phyloP scores from a whole-genome alignment of 2,797 vertebrate genomes.

The Enteromius anoplus region DNA sequence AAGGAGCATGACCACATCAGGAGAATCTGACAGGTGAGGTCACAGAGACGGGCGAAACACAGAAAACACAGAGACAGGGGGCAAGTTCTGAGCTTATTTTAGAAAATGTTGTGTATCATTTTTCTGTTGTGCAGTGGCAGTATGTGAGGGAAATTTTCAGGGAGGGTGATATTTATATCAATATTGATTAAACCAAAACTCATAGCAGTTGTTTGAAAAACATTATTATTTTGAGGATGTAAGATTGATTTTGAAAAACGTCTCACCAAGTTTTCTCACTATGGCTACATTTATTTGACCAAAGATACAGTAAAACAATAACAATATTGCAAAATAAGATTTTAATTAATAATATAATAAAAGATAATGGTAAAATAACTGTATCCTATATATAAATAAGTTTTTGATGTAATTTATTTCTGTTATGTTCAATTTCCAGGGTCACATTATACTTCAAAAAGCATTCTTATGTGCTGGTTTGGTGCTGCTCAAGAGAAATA shows the following conservation, averaged over 20 bases:
- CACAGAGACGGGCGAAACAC: neutral
- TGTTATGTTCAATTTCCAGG: neutral
- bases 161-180: too few relatives aligned
- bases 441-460: neutral
- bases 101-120: neutral
- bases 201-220: neutral
- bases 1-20: conserved; percentile 27
- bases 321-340: neutral
- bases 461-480: neutral
- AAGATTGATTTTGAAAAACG: neutral
- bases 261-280: neutral
- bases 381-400: neutral
- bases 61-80: neutral
- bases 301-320: neutral
- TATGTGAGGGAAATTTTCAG: neutral
- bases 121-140: neutral
- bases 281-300: neutral
- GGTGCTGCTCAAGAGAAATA: neutral
- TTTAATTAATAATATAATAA: neutral
- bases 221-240: neutral
- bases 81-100: conserved; percentile 2
- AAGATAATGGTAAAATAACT: neutral
- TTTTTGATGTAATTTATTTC: neutral
- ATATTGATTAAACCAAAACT: neutral
- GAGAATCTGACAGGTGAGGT: conserved; percentile 32